Base-by-base conservation (phyloP, 2,888 invertebrate genomes). In the Hirtodrosophila trivittata region DNA sequence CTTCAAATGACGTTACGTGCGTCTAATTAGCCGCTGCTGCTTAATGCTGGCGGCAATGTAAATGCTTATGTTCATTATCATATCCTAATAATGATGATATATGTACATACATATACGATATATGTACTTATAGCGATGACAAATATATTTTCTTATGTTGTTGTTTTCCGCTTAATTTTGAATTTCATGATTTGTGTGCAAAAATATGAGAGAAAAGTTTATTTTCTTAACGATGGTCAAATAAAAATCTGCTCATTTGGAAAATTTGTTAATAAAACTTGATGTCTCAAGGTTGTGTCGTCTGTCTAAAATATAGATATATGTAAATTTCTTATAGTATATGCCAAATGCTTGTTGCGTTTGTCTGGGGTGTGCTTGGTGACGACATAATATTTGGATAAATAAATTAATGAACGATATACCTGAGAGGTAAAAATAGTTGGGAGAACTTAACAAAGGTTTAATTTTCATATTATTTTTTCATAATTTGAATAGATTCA, bases 241-340 rank as follows among this genome's bases (percentile, higher is more conserved):
- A 47, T 25, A 30, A 14, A 28, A 33, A 55, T 55, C 60, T 51
- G 41, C 39, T 63, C 46, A 54, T 75, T 70, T 68, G 50, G 74
- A 77, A 77, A 77, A 63, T 50, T 41, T 80, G 70, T 63, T 78
- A 80, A 80, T 74, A 71, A 77, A 58, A 56, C 42, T 57, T 74
- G 77, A 59, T 65, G 68, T 33, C 60, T 74, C 77, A 80, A 78
- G 84, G 78, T 46, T 63, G 49, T 8, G 39, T 14, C 16, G 37
- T 54, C 42, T 58, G 35, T 16, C 14, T 35, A 13, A 43, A 32
- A 45, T 46, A 39, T n/a, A 39, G 8, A 47, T 12, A 45, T 33
- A 14, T 39, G n/a, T n/a, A 43, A 35, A 33, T 33, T 3, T 32
- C 1, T n/a, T 10, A 32, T 32, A 32, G 32, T 32, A 21, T 21